Base-by-base conservation (phyloP, 2,113 vertebrate species). In the Merops nubicus region DNA sequence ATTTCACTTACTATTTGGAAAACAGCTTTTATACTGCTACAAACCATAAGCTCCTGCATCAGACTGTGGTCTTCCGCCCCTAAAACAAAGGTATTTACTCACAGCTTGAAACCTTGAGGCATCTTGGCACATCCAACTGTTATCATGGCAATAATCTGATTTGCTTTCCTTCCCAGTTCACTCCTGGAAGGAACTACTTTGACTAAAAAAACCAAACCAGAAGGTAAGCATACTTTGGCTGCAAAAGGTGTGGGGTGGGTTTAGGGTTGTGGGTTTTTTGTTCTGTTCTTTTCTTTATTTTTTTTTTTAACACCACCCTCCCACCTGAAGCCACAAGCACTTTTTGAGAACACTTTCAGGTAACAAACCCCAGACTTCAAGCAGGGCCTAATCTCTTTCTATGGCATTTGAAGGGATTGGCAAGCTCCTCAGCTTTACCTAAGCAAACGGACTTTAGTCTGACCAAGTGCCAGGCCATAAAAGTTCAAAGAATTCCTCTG, bases 41-140 rank as follows among this genome's bases (percentile, higher is more conserved):
- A 88, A 91, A 91, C 72, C 64, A 45, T 81, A 62, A 86, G 63
- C 63, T 83, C 22, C 82, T 80, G n/a, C 70, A 79, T 64, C 85
- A 85, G 38, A 53, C 50, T 85, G 20, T 80, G 67, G 63, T 62
- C 83, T 90, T 81, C 88, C 23, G 8, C 88, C 96, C 68, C 64
- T 91, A 48, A 77, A 95, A 85, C 93, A 91, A 96, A 95, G 63
- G 82, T 54, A 74, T 94, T 96, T 80, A 88, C 94, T 93, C 94
- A 79, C 91, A 94, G 88, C 85, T 90, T 93, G 95, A 96, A 95
- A 96, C 92, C 92, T 91, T 53, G 93, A 97, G 95, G 95, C 93
- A 67, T 93, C 76, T 90, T 96, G 95, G 96, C 95, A 96, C 88
- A 93, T 91, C 69, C 64, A 74, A 2, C 72, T 86, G 75, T 77